phyloP scores from a whole-genome alignment of 92 coral and sea anemone genomes.

The Montipora capitata region DNA sequence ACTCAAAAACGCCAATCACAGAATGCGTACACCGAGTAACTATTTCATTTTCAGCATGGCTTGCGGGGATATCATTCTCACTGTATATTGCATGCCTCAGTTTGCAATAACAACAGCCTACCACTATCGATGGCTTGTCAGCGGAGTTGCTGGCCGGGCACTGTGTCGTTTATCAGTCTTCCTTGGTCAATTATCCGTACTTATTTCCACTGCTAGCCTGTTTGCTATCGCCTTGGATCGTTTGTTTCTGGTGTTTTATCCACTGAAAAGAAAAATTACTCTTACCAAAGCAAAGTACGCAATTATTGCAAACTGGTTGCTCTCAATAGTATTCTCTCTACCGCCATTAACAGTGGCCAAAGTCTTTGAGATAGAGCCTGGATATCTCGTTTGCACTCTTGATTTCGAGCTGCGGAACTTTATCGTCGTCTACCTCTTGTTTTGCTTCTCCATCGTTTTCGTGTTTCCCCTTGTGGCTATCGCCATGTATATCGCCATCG shows the following conservation, averaged over 20 bases:
- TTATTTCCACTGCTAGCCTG: constrained; percentile 72
- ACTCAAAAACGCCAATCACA: constrained; percentile 70
- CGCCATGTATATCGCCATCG: constrained; percentile 75
- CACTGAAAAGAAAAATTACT: constrained; percentile 57
- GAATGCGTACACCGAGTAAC: constrained; percentile 79
- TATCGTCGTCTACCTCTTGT: constrained; percentile 28
- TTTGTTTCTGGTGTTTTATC: constrained; percentile 78
- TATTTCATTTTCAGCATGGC: constrained; percentile 79
- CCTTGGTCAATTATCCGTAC: constrained; percentile 55
- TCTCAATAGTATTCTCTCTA: constrained; percentile 40
- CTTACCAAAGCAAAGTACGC: constrained; percentile 23
- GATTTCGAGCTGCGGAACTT: neutral
- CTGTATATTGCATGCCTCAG: constrained; percentile 57
- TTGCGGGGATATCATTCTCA: constrained; percentile 57
- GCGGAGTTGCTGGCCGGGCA: constrained; percentile 62
- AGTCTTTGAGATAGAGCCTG: neutral
- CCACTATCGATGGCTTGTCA: constrained; percentile 65
- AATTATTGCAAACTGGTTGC: constrained; percentile 58
- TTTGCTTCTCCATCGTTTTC: constrained; percentile 43
- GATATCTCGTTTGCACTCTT: constrained; percentile 27
- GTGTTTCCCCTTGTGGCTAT: constrained; percentile 66
- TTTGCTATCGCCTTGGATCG: constrained; percentile 80
- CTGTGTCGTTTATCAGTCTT: constrained; percentile 65
- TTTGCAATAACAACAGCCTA: constrained; percentile 10
- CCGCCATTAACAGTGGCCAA: constrained; percentile 59